These are phyloP conservation scores for Leistus spinibarbis DNA, from an alignment of 2,888 invertebrate species.

Conservation along the genomic window DNA sequence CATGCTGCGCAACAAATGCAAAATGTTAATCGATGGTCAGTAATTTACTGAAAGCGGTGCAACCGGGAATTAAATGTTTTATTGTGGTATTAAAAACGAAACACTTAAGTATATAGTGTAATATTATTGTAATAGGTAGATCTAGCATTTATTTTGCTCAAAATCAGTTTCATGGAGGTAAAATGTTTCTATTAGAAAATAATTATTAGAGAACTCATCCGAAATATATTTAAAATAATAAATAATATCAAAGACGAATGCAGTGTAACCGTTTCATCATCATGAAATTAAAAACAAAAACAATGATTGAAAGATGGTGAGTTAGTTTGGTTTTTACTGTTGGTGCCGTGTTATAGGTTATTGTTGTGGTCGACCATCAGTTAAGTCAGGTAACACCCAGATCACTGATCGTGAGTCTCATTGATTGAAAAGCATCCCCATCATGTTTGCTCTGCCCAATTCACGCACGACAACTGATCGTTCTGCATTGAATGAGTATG, in stretches of 20 bases:
- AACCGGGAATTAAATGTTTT: too few species aligned
- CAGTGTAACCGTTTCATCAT: neutral
- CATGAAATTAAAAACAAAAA: neutral
- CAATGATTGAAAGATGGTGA: neutral
- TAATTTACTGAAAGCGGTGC: too few species aligned
- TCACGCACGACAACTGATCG: neutral
- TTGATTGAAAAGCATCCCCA: neutral
- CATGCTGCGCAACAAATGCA: too few species aligned
- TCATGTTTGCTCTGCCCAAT: neutral
- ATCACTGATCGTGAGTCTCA: slow-evolving; percentile 44
- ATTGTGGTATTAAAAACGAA: too few species aligned
- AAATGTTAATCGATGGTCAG: too few species aligned
- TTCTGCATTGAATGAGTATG: neutral
- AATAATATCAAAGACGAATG: neutral
- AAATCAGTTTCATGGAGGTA: too few species aligned
- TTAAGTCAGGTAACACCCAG: slow-evolving; percentile 53
- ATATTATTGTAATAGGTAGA: too few species aligned
- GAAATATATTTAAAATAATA: neutral
- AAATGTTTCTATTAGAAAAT: too few species aligned
- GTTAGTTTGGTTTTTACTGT: slow-evolving; percentile 23
- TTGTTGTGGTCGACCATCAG: slow-evolving; percentile 54
- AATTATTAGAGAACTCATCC: too few species aligned
- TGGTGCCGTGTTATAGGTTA: slow-evolving; percentile 58
- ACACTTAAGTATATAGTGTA: too few species aligned
- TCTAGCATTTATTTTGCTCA: too few species aligned